Conservation (phyloP, 2,113 vertebrate species). For the Marmota flaviventris region DNA sequence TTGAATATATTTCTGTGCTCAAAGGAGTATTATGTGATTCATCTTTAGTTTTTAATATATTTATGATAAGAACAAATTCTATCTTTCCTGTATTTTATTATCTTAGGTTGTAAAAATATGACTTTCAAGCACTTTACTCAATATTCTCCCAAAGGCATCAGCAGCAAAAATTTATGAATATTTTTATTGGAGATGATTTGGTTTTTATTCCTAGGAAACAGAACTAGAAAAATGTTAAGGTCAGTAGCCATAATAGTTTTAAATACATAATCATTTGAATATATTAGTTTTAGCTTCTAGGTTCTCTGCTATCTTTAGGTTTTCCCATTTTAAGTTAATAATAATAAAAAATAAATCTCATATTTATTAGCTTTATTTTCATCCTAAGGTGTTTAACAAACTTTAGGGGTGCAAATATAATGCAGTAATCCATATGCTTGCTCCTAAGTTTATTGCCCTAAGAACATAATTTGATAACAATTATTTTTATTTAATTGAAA, state of each 20-base stretch:
- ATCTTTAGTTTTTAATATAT: slow-evolving; percentile 11
- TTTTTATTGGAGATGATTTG: slow-evolving; percentile 62
- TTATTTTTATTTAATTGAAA: slow-evolving; percentile 42
- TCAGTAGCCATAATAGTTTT: slow-evolving; percentile 57
- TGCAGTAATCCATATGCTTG: not conserved
- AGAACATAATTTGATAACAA: slow-evolving; percentile 23
- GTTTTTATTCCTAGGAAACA: slow-evolving; percentile 53
- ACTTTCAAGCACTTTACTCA: slow-evolving; percentile 36
- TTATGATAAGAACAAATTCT: slow-evolving; percentile 22
- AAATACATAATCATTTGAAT: slow-evolving; percentile 50
- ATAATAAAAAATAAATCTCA: slow-evolving; percentile 66
- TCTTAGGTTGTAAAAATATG: slow-evolving; percentile 18
- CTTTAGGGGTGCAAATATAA: not conserved
- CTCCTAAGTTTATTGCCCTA: not conserved
- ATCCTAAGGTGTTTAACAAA: slow-evolving; percentile 52
- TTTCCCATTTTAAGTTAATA: slow-evolving; percentile 67
- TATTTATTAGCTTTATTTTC: slow-evolving; percentile 57
- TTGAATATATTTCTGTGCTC: not conserved
- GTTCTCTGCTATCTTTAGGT: slow-evolving; percentile 42
- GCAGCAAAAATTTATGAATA: slow-evolving; percentile 58
- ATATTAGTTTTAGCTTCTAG: slow-evolving; percentile 56
- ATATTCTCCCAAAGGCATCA: slow-evolving; percentile 29
- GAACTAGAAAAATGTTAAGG: slow-evolving; percentile 58
- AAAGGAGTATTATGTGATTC: slow-evolving; percentile 12
- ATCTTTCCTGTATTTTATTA: slow-evolving; percentile 43